A percentile compares a stretch with the other conserved stretches of the same genome.
Conservation (phyloP, 2,888 invertebrate species). For the Noctua comes region DNA sequence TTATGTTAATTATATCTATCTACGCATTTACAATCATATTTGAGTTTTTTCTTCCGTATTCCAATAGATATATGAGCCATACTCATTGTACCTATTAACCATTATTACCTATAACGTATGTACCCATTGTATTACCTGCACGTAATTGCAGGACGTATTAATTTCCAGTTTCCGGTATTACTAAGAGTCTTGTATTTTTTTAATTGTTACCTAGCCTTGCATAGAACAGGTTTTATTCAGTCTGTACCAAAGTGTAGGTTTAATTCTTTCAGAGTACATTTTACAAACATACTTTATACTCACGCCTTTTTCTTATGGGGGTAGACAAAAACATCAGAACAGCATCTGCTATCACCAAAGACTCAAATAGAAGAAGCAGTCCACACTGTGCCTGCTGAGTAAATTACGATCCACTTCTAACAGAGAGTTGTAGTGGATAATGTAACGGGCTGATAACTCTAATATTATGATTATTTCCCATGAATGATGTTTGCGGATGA, state of each 20-base stretch:
- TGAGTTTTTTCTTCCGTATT: constrained; percentile 3
- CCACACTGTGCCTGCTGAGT: neutral
- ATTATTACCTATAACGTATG: neutral
- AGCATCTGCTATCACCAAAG: neutral
- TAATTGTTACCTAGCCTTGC: constrained; percentile 9
- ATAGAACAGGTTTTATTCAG: constrained; percentile 3
- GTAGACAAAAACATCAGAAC: neutral
- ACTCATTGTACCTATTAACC: neutral
- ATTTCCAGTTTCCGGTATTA: constrained; percentile 22
- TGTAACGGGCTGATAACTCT: too few relatives aligned
- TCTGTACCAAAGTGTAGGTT: neutral
- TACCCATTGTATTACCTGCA: neutral
- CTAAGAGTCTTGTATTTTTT: constrained; percentile 8
- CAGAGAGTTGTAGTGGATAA: neutral
- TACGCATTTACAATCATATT: neutral
- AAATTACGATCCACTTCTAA: too few relatives aligned
- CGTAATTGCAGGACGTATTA: constrained; percentile 26
- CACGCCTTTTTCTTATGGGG: neutral
- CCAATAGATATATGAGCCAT: neutral
- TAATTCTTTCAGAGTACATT: neutral
- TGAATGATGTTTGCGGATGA: too few relatives aligned
- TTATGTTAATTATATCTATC: constrained; percentile 13
- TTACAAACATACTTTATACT: neutral
- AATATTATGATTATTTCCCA: too few relatives aligned
- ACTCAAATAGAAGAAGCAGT: neutral